phyloP scores from a whole-genome alignment of 1,140 invertebrate genomes.

The Aphelinus certus region DNA sequence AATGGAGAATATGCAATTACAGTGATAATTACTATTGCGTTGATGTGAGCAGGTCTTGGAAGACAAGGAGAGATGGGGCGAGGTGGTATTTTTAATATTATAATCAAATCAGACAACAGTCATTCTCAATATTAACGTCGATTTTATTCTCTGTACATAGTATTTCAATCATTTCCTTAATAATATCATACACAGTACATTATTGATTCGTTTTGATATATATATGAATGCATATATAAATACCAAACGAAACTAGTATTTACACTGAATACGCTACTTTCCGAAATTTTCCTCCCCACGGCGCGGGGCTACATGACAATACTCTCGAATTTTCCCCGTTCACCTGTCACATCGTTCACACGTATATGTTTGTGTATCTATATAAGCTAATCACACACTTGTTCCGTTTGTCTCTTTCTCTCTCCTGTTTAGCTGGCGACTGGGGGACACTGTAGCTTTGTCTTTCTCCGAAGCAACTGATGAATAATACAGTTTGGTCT shows the following conservation, averaged over 20 bases:
- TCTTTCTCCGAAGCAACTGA: not conserved
- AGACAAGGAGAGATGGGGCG: too few relatives aligned
- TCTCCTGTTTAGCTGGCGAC: slow-evolving; percentile 3
- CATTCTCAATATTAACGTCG: slow-evolving; percentile 22
- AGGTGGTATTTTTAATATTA: too few relatives aligned
- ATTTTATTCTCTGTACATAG: slow-evolving; percentile 33
- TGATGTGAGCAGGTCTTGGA: too few relatives aligned
- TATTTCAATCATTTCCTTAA: slow-evolving; percentile 14
- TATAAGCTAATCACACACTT: slow-evolving; percentile 24
- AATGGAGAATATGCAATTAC: too few relatives aligned
- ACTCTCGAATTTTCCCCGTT: not conserved
- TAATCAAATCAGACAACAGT: not conserved
- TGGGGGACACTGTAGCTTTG: not conserved
- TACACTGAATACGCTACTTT: slow-evolving; percentile 23
- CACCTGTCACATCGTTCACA: not conserved
- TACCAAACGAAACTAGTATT: slow-evolving; percentile 28
- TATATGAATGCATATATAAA: not conserved
- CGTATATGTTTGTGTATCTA: not conserved
- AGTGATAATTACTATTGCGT: too few relatives aligned
- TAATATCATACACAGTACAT: slow-evolving; percentile 24
- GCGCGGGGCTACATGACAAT: not conserved
- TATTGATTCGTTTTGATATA: not conserved
- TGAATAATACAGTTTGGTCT: slow-evolving; percentile 30
- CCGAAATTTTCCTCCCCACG: not conserved
- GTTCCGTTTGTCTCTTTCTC: slow-evolving; percentile 12